phyloP scores from a whole-genome alignment of 2,113 vertebrate species.

The Candoia aspera region DNA sequence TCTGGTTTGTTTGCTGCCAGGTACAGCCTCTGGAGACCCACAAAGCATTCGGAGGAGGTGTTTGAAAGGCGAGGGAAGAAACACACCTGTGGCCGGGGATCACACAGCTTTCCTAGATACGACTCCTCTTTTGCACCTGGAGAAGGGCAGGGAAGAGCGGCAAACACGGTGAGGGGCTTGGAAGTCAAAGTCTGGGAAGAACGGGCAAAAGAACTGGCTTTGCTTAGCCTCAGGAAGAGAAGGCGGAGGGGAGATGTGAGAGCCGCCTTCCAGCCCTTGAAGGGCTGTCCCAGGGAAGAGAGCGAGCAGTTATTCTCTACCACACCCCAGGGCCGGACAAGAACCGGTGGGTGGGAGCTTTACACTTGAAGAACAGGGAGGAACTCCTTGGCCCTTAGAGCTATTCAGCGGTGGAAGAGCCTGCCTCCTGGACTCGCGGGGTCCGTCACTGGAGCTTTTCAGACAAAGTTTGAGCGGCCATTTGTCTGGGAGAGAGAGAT shows the following conservation, averaged over 20 bases:
- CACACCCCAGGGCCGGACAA: background rate
- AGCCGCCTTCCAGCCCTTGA: background rate
- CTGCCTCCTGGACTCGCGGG: background rate
- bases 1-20: background rate
- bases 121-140: background rate
- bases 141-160: background rate
- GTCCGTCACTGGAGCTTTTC: background rate
- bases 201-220: background rate
- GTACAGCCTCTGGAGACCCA: background rate
- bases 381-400: background rate
- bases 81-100: background rate
- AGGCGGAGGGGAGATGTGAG: background rate
- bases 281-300: background rate
- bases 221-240: background rate
- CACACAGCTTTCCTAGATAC: background rate
- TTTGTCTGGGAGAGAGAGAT: too few species aligned
- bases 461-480: too few species aligned
- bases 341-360: background rate
- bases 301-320: background rate
- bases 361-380: background rate
- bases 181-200: background rate
- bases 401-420: too few species aligned
- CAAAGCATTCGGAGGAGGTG: background rate
- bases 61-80: background rate
- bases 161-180: background rate